Evolutionary conservation across 1,140 invertebrate genomes (phyloP).

Genomic region (Lasioglossum albipes): DNA sequence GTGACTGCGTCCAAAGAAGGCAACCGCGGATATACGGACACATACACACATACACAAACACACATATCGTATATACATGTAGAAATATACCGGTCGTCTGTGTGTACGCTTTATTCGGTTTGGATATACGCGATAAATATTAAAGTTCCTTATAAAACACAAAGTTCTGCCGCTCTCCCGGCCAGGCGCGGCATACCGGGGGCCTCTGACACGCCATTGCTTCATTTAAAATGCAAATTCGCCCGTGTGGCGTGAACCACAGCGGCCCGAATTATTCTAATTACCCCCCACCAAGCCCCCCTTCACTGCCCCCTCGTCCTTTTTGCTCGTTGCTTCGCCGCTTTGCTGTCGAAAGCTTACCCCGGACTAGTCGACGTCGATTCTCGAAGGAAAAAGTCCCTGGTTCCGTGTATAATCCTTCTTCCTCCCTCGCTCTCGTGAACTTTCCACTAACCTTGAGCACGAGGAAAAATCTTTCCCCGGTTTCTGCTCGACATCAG

Average conservation of each 20-base stretch:
- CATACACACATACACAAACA: neutral
- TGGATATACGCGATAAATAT: conserved; percentile 76
- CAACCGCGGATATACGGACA: conserved; percentile 66
- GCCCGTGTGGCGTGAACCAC: conserved; percentile 76
- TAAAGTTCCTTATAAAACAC: conserved; percentile 78
- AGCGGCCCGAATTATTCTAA: conserved; percentile 79
- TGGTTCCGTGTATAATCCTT: conserved; percentile 15
- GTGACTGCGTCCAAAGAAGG: conserved; percentile 52
- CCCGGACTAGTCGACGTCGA: conserved; percentile 11
- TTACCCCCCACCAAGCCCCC: conserved; percentile 65
- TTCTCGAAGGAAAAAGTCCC: conserved; percentile 7
- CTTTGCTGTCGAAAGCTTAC: conserved; percentile 54
- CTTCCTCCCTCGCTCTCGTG: neutral
- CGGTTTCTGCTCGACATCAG: neutral
- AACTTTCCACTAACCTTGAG: conserved; percentile 39
- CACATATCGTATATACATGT: neutral
- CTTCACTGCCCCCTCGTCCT: conserved; percentile 21
- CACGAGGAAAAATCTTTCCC: neutral
- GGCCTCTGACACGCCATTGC: conserved; percentile 76
- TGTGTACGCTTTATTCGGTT: conserved; percentile 52
- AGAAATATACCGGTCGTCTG: neutral
- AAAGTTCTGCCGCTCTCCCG: conserved; percentile 67
- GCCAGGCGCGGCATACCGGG: conserved; percentile 49
- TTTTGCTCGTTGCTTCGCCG: conserved; percentile 41
- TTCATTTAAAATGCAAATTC: conserved; percentile 81